Conservation (phyloP, 2,888 invertebrate genomes). For the Cyaniris semiargus region DNA sequence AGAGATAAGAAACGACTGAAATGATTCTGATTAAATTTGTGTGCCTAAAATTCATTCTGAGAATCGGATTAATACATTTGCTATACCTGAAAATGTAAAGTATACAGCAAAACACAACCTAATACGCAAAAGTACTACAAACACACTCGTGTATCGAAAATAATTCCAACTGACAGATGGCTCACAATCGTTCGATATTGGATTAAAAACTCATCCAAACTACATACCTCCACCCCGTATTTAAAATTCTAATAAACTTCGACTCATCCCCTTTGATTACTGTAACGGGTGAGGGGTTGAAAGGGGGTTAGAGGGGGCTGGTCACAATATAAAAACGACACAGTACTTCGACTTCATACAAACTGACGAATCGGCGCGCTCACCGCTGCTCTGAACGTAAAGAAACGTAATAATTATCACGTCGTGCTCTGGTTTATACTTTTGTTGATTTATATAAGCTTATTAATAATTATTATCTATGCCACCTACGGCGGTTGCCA, state of each 20-base stretch:
- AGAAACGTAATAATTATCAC: no score
- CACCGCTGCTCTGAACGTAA: background rate
- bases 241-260: conserved; percentile 72
- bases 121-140: background rate
- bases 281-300: conserved; percentile 63
- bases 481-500: no score
- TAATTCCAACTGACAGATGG: background rate
- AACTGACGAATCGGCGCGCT: background rate
- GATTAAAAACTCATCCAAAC: conserved; percentile 27
- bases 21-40: background rate
- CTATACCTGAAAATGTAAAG: background rate
- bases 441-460: no score
- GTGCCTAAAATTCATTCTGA: no score
- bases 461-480: no score
- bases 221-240: conserved; percentile 51
- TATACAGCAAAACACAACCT: background rate
- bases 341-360: background rate
- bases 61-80: no score
- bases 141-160: background rate
- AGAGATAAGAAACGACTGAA: background rate
- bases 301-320: conserved; percentile 43
- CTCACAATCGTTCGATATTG: conserved; percentile 8
- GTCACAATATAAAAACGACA: background rate
- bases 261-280: conserved; percentile 70
- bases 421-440: no score